These are phyloP conservation scores for Panurus biarmicus DNA, from an alignment of 2,113 vertebrate genomes.

Conservation along the genomic window DNA sequence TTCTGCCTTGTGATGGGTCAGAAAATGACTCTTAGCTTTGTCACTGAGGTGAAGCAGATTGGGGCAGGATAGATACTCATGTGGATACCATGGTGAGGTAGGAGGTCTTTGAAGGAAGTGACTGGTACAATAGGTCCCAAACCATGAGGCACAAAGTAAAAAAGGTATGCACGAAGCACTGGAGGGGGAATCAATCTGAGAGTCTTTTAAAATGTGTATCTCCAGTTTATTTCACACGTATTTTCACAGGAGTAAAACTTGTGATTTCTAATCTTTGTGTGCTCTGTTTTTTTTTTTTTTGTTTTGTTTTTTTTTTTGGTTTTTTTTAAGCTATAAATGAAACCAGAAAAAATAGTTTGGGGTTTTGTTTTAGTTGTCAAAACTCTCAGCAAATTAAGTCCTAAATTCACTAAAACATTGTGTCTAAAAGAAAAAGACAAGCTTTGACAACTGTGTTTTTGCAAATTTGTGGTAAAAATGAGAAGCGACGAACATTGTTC, in stretches of 20 bases:
- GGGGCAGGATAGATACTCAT: background rate
- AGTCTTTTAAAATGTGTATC: background rate
- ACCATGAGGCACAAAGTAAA: background rate
- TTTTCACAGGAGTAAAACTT: background rate
- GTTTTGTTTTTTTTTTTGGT: too few relatives aligned
- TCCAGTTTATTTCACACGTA: background rate
- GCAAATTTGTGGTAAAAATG: background rate
- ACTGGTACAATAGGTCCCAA: background rate
- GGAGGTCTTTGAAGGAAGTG: background rate
- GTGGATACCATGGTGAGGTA: background rate
- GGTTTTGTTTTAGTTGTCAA: background rate
- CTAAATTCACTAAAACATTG: background rate
- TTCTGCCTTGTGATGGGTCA: background rate
- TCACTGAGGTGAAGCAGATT: background rate
- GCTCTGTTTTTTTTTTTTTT: background rate
- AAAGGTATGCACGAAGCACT: background rate
- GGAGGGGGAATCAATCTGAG: background rate
- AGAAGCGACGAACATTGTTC: background rate
- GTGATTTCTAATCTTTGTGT: background rate
- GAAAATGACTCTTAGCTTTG: background rate
- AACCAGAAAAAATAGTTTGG: background rate
- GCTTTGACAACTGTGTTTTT: background rate
- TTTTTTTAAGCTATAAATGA: background rate
- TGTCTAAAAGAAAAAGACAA: background rate
- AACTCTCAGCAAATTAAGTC: background rate